These are phyloP conservation scores for Aphelenchoides fujianensis DNA, from an alignment of 1,140 invertebrate genomes.

Conservation along the genomic window DNA sequence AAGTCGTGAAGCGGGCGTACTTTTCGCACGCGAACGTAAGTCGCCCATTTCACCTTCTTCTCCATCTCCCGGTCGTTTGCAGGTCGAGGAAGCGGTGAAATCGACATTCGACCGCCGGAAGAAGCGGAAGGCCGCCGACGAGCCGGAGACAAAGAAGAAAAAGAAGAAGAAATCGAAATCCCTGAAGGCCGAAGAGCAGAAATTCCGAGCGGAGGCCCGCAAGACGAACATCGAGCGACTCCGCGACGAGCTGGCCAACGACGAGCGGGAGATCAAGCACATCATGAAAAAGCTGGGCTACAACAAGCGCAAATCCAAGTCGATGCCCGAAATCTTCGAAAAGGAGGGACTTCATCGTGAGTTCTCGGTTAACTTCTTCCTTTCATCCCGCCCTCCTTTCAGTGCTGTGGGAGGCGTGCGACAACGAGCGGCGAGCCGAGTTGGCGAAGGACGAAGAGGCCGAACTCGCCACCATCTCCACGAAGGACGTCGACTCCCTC, in stretches of 20 bases:
- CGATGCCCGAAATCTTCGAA: conserved; percentile 6
- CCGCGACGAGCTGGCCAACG: conserved; percentile 9
- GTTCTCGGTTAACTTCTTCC: too few relatives aligned
- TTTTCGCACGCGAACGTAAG: too few relatives aligned
- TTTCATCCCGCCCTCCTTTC: too few relatives aligned
- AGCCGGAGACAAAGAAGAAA: conserved; percentile 21
- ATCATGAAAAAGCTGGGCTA: conserved; percentile 14
- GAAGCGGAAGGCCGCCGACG: too few relatives aligned
- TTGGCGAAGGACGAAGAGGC: conserved; percentile 16
- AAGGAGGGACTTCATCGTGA: conserved; percentile 8
- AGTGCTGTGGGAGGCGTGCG: conserved; percentile 25
- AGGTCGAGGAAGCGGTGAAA: too few relatives aligned
- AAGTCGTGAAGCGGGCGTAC: too few relatives aligned
- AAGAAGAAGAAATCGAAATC: conserved; percentile 15
- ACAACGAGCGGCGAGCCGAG: neutral
- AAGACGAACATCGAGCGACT: neutral
- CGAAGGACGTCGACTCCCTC: conserved; percentile 5
- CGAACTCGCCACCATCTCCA: neutral
- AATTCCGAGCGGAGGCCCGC: neutral
- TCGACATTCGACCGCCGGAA: too few relatives aligned
- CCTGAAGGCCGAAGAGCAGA: neutral
- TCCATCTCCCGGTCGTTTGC: too few relatives aligned
- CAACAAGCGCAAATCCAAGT: conserved; percentile 11
- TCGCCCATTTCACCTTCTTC: too few relatives aligned
- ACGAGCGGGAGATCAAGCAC: conserved; percentile 19